A percentile compares a stretch with the other conserved stretches of the same genome.
Conservation (phyloP, 2,113 vertebrate species). For the Festucalex cinctus region DNA sequence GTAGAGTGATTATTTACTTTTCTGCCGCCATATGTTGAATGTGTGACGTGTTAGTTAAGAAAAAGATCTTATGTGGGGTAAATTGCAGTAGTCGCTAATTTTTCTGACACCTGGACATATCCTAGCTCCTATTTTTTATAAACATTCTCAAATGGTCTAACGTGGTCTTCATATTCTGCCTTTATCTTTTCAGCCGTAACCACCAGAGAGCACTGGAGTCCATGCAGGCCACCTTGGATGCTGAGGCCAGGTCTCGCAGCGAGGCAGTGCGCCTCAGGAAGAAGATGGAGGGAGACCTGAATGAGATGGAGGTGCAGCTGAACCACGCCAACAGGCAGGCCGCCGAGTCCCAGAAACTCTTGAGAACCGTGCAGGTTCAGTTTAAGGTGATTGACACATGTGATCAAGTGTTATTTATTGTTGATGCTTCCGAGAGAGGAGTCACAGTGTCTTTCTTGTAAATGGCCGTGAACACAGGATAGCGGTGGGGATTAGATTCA, state of each 20-base stretch:
- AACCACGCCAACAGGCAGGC: constrained; percentile 86
- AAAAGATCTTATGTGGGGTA: no score
- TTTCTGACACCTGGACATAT: neutral
- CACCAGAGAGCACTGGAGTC: constrained; percentile 88
- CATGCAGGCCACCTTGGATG: constrained; percentile 85
- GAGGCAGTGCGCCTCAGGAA: constrained; percentile 88
- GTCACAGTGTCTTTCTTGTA: neutral
- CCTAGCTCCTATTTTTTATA: neutral
- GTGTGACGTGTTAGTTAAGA: no score
- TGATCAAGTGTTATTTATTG: neutral
- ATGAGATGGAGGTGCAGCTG: constrained; percentile 91
- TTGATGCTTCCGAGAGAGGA: neutral
- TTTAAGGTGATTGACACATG: constrained; percentile 75
- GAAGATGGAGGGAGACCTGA: constrained; percentile 94
- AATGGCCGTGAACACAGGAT: neutral
- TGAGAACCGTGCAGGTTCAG: constrained; percentile 82
- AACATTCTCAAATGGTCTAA: neutral
- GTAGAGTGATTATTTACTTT: no score
- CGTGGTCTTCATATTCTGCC: neutral
- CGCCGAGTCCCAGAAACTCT: constrained; percentile 80
- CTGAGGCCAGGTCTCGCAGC: constrained; percentile 83
- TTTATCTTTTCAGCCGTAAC: constrained; percentile 71
- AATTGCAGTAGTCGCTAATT: no score
- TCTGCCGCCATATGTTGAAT: no score
- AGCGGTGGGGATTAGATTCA: no score